phyloP scores from a whole-genome alignment of 2,797 vertebrate species.

The Melanotaenia maccullochi region DNA sequence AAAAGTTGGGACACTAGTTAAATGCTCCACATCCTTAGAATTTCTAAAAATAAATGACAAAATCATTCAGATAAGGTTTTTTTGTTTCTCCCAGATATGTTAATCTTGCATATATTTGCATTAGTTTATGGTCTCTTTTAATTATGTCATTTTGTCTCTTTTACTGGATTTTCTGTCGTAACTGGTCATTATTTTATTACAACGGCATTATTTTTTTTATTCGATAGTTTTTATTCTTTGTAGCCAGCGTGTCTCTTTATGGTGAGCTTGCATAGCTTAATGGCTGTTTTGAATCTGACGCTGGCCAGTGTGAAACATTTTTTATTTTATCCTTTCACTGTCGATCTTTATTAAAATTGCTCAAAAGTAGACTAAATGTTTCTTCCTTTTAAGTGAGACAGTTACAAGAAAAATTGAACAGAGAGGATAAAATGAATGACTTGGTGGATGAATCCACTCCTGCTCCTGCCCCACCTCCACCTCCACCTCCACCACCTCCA shows the following conservation, averaged over 20 bases:
- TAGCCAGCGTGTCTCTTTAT: neutral
- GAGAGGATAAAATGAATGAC: slow-evolving; percentile 15
- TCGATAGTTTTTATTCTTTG: neutral
- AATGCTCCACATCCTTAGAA: neutral
- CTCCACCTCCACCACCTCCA: slow-evolving; percentile 66
- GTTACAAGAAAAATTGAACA: slow-evolving; percentile 52
- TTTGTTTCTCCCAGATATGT: too few species aligned
- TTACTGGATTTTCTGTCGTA: too few species aligned
- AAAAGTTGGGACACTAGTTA: neutral
- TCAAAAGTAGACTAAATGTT: neutral
- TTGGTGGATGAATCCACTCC: slow-evolving; percentile 16
- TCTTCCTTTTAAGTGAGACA: slow-evolving; percentile 60
- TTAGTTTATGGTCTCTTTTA: neutral
- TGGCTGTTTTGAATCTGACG: neutral
- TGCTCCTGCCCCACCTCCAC: slow-evolving; percentile 20
- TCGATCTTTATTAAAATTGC: too few species aligned
- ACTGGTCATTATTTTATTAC: too few species aligned
- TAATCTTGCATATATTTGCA: neutral
- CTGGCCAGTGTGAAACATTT: neutral
- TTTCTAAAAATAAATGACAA: too few species aligned
- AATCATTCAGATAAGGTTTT: neutral
- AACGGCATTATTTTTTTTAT: neutral
- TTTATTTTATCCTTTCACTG: neutral
- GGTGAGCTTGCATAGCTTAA: neutral
- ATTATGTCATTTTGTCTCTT: neutral